Evolutionary conservation across 2,888 invertebrate genomes (phyloP).

Genomic region (Penaeus monodon): DNA sequence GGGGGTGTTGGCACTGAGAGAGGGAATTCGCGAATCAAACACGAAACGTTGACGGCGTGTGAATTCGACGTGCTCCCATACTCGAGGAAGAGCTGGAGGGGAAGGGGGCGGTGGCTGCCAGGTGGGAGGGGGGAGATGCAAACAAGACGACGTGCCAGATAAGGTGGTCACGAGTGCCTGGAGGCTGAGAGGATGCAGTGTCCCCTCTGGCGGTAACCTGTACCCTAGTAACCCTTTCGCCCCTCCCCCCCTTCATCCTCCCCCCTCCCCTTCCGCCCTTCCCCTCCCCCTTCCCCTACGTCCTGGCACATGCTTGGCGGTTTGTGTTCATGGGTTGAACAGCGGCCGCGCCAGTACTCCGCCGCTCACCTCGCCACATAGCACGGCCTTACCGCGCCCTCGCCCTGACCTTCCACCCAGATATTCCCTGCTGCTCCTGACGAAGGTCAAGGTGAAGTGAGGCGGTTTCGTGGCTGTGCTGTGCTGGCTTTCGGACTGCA

Average conservation of each 20-base stretch:
- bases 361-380: not conserved
- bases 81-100: not conserved
- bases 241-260: not conserved
- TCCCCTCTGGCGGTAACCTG: constrained; percentile 1
- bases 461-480: too few relatives aligned
- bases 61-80: too few relatives aligned
- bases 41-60: too few relatives aligned
- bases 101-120: not conserved
- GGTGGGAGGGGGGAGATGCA: not conserved
- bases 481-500: too few relatives aligned
- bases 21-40: not conserved
- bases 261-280: not conserved
- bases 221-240: not conserved
- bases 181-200: not conserved
- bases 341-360: not conserved
- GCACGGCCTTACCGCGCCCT: not conserved
- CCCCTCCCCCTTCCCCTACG: not conserved
- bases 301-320: constrained; percentile 10
- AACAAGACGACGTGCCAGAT: too few relatives aligned
- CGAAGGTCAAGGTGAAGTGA: too few relatives aligned
- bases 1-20: not conserved
- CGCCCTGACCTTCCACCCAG: not conserved
- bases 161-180: too few relatives aligned
- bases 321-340: not conserved
- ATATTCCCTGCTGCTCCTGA: too few relatives aligned